A percentile compares a stretch with the other conserved stretches of the same genome.
Evolutionary conservation across 2,113 vertebrate species (phyloP).

Genomic region (Ceyx melanurus): DNA sequence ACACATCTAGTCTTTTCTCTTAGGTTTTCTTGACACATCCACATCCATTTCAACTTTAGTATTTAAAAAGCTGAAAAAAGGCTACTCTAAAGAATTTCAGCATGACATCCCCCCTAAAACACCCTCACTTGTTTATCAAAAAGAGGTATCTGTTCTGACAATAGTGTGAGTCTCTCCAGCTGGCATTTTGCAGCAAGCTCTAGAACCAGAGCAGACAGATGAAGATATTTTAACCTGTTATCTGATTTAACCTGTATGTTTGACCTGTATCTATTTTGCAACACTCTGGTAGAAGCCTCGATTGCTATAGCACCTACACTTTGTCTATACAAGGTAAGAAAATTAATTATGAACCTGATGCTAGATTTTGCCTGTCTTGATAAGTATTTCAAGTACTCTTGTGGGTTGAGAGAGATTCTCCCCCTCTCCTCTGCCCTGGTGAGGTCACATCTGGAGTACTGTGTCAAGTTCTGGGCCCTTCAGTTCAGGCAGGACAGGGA

Average conservation of each 20-base stretch:
- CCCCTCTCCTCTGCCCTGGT: too few relatives aligned
- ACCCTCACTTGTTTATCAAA: background rate
- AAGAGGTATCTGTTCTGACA: background rate
- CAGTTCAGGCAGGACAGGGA: too few relatives aligned
- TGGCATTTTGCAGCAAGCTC: background rate
- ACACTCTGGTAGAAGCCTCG: background rate
- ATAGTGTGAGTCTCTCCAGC: rapidly evolving
- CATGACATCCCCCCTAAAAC: background rate
- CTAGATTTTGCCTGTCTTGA: background rate
- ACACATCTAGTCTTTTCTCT: background rate
- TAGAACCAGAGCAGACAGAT: background rate
- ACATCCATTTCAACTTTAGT: background rate
- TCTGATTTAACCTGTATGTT: background rate
- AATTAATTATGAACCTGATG: background rate
- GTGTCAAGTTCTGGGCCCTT: too few relatives aligned
- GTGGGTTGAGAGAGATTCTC: too few relatives aligned
- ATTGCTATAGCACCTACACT: background rate
- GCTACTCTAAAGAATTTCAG: background rate
- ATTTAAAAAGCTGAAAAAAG: background rate
- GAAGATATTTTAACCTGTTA: background rate
- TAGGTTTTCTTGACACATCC: background rate
- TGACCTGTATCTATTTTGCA: background rate
- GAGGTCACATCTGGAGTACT: too few relatives aligned
- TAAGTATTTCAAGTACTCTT: background rate
- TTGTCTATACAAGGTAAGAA: background rate